Conservation (phyloP, 2,797 vertebrate genomes). For the Galago senegalensis region DNA sequence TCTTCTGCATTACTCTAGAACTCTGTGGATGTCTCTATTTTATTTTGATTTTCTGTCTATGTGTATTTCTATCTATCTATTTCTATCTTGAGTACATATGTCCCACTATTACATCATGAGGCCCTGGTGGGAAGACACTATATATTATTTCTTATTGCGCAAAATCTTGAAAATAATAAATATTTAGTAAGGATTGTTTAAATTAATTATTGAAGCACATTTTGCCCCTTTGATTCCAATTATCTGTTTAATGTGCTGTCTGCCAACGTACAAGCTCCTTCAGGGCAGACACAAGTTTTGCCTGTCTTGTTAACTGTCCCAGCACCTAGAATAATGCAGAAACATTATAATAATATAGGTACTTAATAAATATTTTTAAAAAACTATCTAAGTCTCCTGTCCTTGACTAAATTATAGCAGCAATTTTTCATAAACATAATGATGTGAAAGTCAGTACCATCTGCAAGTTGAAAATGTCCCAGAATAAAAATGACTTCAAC, state of each 20-base stretch:
- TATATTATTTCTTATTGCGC: neutral
- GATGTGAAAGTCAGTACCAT: neutral
- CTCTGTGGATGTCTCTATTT: neutral
- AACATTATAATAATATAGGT: neutral
- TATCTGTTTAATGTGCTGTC: neutral
- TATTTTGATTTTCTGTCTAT: neutral
- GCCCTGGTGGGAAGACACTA: neutral
- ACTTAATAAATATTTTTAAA: neutral
- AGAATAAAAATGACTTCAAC: neutral
- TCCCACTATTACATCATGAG: neutral
- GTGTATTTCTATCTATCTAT: neutral
- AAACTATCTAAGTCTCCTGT: neutral
- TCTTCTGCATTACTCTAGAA: neutral
- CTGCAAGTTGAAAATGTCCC: neutral
- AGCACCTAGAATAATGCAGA: neutral
- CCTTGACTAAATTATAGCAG: slow-evolving; percentile 7
- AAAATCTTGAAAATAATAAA: neutral
- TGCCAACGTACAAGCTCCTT: neutral
- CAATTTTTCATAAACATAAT: neutral
- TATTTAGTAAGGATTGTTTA: neutral
- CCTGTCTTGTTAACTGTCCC: neutral
- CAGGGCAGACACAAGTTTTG: neutral
- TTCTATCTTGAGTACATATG: neutral
- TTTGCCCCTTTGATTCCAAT: neutral
- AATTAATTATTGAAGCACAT: neutral